Evolutionary conservation across 1,140 invertebrate genomes (phyloP).

Genomic region (Scaptomyza graminum): DNA sequence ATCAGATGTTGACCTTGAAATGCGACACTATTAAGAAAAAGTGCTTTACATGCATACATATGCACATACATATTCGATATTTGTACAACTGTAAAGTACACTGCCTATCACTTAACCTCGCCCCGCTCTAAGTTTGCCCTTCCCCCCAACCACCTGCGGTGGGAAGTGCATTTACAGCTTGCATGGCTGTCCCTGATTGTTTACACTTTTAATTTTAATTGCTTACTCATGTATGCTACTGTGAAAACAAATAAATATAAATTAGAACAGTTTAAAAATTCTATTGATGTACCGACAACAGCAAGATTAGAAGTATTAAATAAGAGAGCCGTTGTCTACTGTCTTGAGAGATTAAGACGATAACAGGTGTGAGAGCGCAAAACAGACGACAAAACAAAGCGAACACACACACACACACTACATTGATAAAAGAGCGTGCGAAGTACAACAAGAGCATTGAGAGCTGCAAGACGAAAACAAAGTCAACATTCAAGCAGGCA

Average conservation of each 20-base stretch:
- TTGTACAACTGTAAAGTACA: constrained; percentile 12
- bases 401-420: constrained; percentile 5
- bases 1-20: constrained; percentile 33
- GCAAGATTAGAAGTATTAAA: not conserved
- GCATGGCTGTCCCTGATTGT: constrained; percentile 7
- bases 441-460: constrained; percentile 53
- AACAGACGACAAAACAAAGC: constrained; percentile 37
- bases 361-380: constrained; percentile 43
- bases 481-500: constrained; percentile 21
- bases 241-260: constrained; percentile 17
- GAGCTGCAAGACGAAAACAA: constrained; percentile 52
- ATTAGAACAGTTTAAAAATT: constrained; percentile 29
- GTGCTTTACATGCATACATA: not conserved
- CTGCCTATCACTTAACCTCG: not conserved
- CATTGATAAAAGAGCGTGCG: constrained; percentile 48
- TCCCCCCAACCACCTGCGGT: not conserved
- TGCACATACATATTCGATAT: not conserved
- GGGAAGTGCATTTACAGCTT: constrained; percentile 1
- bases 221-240: constrained; percentile 10
- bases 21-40: not conserved
- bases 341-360: constrained; percentile 14
- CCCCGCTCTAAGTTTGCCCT: too few species aligned
- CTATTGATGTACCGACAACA: constrained; percentile 40
- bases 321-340: constrained; percentile 1
- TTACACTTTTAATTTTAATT: not conserved